Evolutionary conservation across 2,888 invertebrate species (phyloP), one percentile per base, ranked within the genome.

Genomic region (Unio pictorum): DNA sequence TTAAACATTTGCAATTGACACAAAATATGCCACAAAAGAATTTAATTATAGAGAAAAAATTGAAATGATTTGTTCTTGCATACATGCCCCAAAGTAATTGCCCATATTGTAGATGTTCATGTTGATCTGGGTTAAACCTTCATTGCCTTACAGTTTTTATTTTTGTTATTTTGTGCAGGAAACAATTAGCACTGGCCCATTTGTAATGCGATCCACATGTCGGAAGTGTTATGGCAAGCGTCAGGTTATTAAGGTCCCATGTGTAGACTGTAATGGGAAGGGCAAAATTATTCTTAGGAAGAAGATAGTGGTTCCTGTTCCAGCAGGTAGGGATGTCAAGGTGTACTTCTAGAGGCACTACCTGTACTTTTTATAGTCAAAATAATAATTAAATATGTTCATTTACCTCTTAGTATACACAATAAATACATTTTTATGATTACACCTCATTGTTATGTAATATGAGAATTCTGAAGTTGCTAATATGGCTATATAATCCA

Each of bases 191-290:
- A 90, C 90, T 18, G 98, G 98, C 54, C 98, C 98, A 66, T 99
- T 98, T 91, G 94, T 98, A 45, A 98, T 99, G 98, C 93, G 97
- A 68, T 95, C 96, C 3, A 97, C 98, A 0, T 99, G 98, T 89
- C 93, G 98, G 67, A 94, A 95, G 81, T 90, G 90, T 78, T 75
- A 82, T 30, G 90, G 90, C 0, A 93, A 94, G 0, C 93, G 96
- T 69, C 93, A 95, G 91, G 93, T 94, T 80, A 98, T 99, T 73
- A 96, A 96, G 88, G 94, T 93, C 88, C 98, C 98, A 0, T 99
- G 99, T 87, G 86, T 88, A 0, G 97, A 97, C 86, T 99, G 99
- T 88, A 94, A 95, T 83, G 99, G 97, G 55, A 97, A 96, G 90
- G 99, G 98, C 0, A 94, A 94, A 85, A 93, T 94, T 90, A 95